phyloP scores from a whole-genome alignment of 2,797 vertebrate genomes.

The Ispidina picta region DNA sequence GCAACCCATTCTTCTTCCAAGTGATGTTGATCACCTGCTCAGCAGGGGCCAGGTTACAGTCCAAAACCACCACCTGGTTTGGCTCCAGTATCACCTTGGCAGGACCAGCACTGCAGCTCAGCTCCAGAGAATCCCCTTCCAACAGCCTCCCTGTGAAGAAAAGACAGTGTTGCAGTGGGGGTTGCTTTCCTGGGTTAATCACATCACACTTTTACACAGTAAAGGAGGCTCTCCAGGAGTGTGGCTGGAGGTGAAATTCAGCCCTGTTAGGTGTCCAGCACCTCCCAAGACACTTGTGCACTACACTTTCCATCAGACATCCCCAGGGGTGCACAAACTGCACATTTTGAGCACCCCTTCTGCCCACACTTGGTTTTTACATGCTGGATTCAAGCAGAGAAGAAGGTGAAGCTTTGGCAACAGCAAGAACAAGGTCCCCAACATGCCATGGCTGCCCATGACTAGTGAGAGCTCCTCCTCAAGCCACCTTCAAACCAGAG shows the following conservation, averaged over 20 bases:
- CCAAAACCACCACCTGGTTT: constrained; percentile 82
- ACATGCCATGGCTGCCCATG: accelerated
- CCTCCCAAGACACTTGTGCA: neutral
- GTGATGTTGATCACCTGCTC: constrained; percentile 83
- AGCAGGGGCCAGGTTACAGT: constrained; percentile 82
- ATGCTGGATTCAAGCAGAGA: neutral
- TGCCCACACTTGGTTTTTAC: neutral
- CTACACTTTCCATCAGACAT: neutral
- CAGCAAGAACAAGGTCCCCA: neutral
- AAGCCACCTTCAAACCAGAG: neutral
- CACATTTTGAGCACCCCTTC: neutral
- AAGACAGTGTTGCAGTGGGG: neutral
- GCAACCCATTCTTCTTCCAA: constrained; percentile 87
- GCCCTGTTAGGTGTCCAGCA: neutral
- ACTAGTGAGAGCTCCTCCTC: neutral
- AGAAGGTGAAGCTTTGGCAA: neutral
- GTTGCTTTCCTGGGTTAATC: neutral
- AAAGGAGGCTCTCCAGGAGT: neutral
- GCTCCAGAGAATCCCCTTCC: constrained; percentile 80
- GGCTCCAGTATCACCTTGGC: constrained; percentile 87
- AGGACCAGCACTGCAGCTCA: constrained; percentile 90
- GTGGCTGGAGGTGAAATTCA: neutral
- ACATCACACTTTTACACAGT: neutral
- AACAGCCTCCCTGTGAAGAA: constrained; percentile 60
- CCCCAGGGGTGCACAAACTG: neutral